These are phyloP conservation scores for Leptinotarsa juncta DNA, from an alignment of 2,888 invertebrate genomes.

Conservation along the genomic window DNA sequence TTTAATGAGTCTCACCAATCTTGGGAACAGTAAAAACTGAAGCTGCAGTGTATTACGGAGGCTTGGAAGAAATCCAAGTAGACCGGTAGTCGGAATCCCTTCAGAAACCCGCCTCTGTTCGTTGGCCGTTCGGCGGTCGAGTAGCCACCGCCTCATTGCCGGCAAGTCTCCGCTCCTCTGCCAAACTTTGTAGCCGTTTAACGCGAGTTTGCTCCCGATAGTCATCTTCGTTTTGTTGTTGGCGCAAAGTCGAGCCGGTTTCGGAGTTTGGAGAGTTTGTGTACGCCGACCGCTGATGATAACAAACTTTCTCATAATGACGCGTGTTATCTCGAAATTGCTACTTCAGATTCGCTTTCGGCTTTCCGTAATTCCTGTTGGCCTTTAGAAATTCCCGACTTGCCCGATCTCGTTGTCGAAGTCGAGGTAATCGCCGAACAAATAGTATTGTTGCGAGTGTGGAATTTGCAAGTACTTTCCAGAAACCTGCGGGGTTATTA, in stretches of 20 bases:
- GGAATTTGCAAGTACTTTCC: too few species aligned
- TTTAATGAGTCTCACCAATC: too few species aligned
- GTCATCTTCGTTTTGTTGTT: constrained; percentile 8
- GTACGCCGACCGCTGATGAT: constrained; percentile 11
- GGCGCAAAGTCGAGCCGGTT: background rate
- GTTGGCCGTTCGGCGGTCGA: background rate
- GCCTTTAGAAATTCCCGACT: background rate
- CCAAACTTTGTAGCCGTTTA: background rate
- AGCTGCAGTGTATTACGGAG: too few species aligned
- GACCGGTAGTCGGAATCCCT: background rate
- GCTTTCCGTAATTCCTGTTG: constrained; percentile 1
- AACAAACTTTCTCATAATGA: constrained; percentile 18
- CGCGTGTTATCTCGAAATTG: constrained; percentile 13
- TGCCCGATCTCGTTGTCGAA: background rate
- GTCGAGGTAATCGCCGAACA: background rate
- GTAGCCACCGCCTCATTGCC: background rate
- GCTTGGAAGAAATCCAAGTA: background rate
- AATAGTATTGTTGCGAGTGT: too few species aligned
- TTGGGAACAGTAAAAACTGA: too few species aligned
- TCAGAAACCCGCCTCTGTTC: background rate
- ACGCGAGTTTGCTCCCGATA: background rate
- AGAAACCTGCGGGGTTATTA: too few species aligned
- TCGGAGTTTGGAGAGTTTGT: constrained; percentile 18
- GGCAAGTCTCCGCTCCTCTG: background rate
- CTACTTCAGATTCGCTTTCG: constrained; percentile 6